These are phyloP conservation scores for Drosophila ironensis DNA, from an alignment of 1,140 invertebrate genomes.

Conservation along the genomic window DNA sequence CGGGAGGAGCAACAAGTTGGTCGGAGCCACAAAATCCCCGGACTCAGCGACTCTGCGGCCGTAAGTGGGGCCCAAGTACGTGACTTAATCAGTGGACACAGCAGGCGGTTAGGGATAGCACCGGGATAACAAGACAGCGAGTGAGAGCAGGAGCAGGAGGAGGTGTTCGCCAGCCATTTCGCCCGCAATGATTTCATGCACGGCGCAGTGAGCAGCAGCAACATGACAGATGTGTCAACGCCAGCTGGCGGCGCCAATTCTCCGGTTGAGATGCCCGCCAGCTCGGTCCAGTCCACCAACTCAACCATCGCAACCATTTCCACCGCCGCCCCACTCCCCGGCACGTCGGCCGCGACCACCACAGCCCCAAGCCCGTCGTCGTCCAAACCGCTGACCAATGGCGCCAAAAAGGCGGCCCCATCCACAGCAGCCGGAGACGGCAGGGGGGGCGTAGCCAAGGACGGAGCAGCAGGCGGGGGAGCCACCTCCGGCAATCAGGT, in stretches of 20 bases:
- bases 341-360: conserved; percentile 9
- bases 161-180: conserved; percentile 8
- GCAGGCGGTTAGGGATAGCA: conserved; percentile 29
- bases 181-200: conserved; percentile 48
- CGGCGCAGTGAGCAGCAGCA: conserved; percentile 34
- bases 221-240: conserved; percentile 74
- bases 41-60: neutral
- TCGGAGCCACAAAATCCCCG: neutral
- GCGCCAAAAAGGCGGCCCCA: conserved; percentile 45
- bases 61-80: conserved; percentile 62
- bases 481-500: conserved; percentile 38
- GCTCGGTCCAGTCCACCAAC: neutral
- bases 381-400: conserved; percentile 61
- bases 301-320: too few relatives aligned
- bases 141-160: neutral
- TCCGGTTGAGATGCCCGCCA: conserved; percentile 32
- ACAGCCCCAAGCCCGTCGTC: conserved; percentile 24
- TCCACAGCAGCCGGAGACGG: conserved; percentile 15
- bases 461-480: conserved; percentile 8
- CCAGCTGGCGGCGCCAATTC: conserved; percentile 47
- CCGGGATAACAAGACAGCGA: neutral
- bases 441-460: neutral
- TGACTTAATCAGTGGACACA: conserved; percentile 66
- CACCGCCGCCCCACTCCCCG: conserved; percentile 2
- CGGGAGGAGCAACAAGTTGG: conserved; percentile 64